Conservation (phyloP, 1,140 invertebrate genomes). For the Oscheius sp. region DNA sequence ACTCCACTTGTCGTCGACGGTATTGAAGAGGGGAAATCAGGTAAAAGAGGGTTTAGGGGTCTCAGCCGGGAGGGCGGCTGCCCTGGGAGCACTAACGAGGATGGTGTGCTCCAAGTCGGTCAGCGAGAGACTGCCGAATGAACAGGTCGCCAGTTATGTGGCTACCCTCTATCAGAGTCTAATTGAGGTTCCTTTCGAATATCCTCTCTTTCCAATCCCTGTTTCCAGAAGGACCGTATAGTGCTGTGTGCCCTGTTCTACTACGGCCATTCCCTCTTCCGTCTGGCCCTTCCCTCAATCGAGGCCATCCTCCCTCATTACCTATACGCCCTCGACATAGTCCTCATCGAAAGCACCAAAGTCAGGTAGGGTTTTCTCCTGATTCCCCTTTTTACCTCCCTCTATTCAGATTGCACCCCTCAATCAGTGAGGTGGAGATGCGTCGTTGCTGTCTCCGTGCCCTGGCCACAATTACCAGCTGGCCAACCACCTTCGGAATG, state of each 20-base stretch:
- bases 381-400: background rate
- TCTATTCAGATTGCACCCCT: constrained; percentile 52
- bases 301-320: constrained; percentile 83
- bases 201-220: constrained; percentile 4
- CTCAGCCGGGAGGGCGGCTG: constrained; percentile 80
- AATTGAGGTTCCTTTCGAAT: constrained; percentile 68
- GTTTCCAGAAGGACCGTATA: constrained; percentile 49
- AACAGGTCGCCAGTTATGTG: constrained; percentile 91
- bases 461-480: constrained; percentile 50
- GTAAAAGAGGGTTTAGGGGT: no score
- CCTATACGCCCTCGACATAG: constrained; percentile 81
- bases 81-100: constrained; percentile 85
- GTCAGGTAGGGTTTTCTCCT: constrained; percentile 56
- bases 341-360: constrained; percentile 74
- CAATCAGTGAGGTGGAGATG: constrained; percentile 57
- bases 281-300: constrained; percentile 87
- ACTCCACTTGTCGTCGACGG: constrained; percentile 8
- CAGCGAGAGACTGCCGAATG: constrained; percentile 85
- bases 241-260: constrained; percentile 58
- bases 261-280: constrained; percentile 70
- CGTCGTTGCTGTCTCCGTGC: constrained; percentile 50
- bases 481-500: constrained; percentile 57
- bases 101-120: constrained; percentile 95
- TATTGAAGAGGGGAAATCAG: background rate
- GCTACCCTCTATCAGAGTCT: constrained; percentile 84